Base-by-base conservation (phyloP, 2,113 vertebrate genomes). In the Nibea albiflora region DNA sequence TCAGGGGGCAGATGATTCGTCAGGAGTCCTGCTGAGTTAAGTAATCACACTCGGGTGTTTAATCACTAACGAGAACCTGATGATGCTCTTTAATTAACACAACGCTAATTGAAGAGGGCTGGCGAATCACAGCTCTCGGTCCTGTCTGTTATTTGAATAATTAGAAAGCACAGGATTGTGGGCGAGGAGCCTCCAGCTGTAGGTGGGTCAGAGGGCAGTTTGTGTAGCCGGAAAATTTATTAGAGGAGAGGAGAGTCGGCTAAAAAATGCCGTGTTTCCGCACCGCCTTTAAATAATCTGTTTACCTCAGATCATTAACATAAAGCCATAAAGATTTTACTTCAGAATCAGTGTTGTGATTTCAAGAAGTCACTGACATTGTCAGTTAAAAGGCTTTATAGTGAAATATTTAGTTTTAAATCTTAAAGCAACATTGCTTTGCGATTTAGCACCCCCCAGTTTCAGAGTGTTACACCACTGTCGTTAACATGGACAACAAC, bases 41-140 rank as follows among this genome's bases (percentile, higher is more conserved):
- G 95, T 96, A 96, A 96, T 95, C 96, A 96, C 95, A 94, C 95
- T 94, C 92, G 93, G 95, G 96, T 96, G 96, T 96, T 97, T 97
- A 96, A 97, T 97, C 95, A 96, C 95, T 95, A 96, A 97, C 96
- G 96, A 96, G 95, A 95, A 95, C 95, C 96, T 94, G 96, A 96
- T 95, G 93, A 96, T 94, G 95, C 94, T 95, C 95, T 97, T 96
- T 97, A 96, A 97, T 96, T 96, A 97, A 96, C 95, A 93, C 88
- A 77, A 69, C 53, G 61, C 91, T 92, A 93, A 94, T 93, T 90
- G 91, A 92, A 89, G 90, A 90, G 94, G 90, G 95, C 94, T 92
- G 91, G 93, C 93, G 92, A 96, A 95, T 95, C 92, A 94, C 94
- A 93, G 94, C 94, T 94, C 94, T 93, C 92, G 88, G 91, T 94